These are phyloP conservation scores for Phainopepla nitens DNA, from an alignment of 2,113 vertebrate genomes.

Conservation along the genomic window DNA sequence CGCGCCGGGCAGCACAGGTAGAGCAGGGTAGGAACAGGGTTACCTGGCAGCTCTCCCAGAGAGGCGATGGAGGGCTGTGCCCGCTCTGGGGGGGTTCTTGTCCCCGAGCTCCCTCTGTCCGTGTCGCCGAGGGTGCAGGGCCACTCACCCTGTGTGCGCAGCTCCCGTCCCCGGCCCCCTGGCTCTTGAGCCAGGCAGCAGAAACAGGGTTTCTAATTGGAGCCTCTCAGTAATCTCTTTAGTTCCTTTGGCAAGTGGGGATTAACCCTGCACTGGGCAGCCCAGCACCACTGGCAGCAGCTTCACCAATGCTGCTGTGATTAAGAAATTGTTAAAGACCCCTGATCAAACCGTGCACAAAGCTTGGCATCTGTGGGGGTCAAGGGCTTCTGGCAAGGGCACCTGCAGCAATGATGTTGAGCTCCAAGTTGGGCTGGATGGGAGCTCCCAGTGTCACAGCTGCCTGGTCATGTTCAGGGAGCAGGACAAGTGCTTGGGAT, in stretches of 20 bases:
- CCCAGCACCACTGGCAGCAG: background rate
- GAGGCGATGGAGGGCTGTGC: accelerated
- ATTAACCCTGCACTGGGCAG: background rate
- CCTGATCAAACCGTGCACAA: background rate
- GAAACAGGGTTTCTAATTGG: accelerated
- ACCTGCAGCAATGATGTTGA: background rate
- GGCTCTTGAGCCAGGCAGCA: background rate
- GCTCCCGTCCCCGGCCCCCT: background rate
- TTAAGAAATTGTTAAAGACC: background rate
- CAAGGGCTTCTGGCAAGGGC: background rate
- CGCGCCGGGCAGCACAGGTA: background rate
- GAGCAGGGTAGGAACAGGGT: background rate
- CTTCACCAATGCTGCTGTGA: background rate
- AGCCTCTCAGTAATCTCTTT: background rate
- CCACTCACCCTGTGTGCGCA: accelerated
- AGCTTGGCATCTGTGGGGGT: too few species aligned
- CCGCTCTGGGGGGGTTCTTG: accelerated
- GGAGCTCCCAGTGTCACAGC: background rate
- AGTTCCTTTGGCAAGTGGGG: background rate
- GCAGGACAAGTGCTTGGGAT: background rate
- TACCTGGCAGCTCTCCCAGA: background rate
- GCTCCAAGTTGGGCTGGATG: background rate
- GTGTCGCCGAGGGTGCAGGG: accelerated
- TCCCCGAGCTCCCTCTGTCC: accelerated
- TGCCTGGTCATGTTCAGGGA: background rate